Percentiles rank a stretch among this genome's conserved stretches.
phyloP scores from a whole-genome alignment of 64 coral and sea anemone species.

The Orbicella faveolata region DNA sequence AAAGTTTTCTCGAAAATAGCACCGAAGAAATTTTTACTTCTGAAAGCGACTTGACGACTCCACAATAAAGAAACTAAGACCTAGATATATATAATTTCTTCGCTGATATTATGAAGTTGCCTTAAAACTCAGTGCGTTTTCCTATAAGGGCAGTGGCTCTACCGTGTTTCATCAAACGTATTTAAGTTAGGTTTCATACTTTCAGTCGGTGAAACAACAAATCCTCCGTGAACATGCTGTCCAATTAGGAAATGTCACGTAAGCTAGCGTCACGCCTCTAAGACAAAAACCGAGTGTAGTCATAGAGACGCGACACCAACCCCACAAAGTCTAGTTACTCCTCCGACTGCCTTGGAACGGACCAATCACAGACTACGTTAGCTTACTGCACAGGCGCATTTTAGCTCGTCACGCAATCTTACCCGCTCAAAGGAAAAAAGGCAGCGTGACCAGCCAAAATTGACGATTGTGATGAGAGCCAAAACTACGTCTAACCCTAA shows the following conservation, averaged over 20 bases:
- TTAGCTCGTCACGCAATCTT: neutral
- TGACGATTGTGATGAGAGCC: neutral
- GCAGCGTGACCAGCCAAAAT: neutral
- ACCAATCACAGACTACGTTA: neutral
- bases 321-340: neutral
- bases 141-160: neutral
- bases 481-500: constrained; percentile 3
- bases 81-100: too few species aligned
- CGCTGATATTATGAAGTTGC: neutral
- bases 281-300: neutral
- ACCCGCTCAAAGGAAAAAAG: neutral
- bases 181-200: neutral
- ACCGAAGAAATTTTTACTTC: too few species aligned
- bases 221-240: neutral
- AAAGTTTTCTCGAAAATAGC: too few species aligned
- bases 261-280: neutral
- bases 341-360: constrained; percentile 6
- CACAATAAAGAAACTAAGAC: too few species aligned
- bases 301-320: neutral
- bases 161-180: neutral
- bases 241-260: neutral
- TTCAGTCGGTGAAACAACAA: neutral
- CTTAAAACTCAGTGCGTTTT: neutral
- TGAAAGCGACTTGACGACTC: too few species aligned
- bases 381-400: neutral